Percentiles rank a stretch among this genome's conserved stretches.
Evolutionary conservation across 2,113 vertebrate species (phyloP).

Genomic region (Zosterops pallidus): DNA sequence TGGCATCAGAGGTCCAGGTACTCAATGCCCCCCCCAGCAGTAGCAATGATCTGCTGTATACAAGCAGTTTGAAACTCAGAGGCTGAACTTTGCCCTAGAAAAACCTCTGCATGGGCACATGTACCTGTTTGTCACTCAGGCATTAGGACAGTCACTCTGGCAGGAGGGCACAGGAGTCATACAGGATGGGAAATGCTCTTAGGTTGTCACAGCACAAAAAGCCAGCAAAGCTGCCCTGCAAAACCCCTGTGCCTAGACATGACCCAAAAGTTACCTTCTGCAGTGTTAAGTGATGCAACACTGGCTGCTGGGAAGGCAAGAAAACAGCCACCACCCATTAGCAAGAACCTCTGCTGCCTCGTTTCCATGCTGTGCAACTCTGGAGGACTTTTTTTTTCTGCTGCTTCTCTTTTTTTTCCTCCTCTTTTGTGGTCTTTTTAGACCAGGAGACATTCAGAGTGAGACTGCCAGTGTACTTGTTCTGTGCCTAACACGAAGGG

Average conservation of each 20-base stretch:
- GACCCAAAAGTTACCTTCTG: not conserved
- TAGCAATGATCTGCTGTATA: not conserved
- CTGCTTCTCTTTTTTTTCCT: not conserved
- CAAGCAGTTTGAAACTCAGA: not conserved
- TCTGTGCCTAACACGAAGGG: not conserved
- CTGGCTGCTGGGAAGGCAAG: not conserved
- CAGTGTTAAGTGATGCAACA: not conserved
- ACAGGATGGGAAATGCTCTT: not conserved
- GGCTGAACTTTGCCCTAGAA: not conserved
- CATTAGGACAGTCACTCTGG: not conserved
- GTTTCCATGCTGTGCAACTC: accelerated
- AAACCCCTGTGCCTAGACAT: not conserved
- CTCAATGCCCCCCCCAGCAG: not conserved
- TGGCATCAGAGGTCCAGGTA: not conserved
- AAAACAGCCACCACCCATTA: not conserved
- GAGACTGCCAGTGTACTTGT: not conserved
- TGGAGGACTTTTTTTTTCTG: not conserved
- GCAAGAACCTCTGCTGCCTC: not conserved
- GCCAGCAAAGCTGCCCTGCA: not conserved
- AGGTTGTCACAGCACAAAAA: not conserved
- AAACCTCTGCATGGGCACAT: not conserved
- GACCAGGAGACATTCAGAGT: not conserved
- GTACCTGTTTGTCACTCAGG: not conserved
- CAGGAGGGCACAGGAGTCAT: not conserved
- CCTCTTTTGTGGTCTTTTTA: not conserved